Conservation (phyloP, 2,888 invertebrate genomes). For the Dasypolia templi region DNA sequence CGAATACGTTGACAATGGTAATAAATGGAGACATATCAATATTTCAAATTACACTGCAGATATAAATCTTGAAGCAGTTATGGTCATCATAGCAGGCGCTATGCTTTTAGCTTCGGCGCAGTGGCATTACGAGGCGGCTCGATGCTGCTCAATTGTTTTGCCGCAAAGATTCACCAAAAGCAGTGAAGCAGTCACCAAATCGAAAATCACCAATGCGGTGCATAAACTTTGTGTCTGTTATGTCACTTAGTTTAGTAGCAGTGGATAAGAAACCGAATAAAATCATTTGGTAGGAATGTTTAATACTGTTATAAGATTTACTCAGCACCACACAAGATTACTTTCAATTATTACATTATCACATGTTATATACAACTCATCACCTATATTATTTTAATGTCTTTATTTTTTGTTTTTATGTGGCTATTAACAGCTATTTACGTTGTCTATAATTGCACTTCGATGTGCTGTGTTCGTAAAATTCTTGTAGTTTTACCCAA, state of each 20-base stretch:
- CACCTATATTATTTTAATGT: not conserved
- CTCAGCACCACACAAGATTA: not conserved
- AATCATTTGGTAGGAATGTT: no score
- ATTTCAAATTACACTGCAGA: not conserved
- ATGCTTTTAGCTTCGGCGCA: not conserved
- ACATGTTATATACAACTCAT: not conserved
- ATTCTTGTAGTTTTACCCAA: not conserved
- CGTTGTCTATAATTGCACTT: not conserved
- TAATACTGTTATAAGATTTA: not conserved
- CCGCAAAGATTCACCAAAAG: not conserved
- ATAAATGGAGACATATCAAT: slow-evolving; percentile 15
- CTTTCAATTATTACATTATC: not conserved
- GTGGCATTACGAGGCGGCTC: not conserved
- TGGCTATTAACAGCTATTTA: not conserved
- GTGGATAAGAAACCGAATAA: not conserved
- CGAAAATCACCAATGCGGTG: not conserved
- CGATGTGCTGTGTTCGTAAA: not conserved
- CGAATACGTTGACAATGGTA: slow-evolving; percentile 9
- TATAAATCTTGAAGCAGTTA: not conserved
- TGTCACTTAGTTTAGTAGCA: not conserved
- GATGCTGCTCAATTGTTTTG: not conserved
- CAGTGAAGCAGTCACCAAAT: not conserved
- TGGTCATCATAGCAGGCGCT: not conserved
- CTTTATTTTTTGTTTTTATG: not conserved
- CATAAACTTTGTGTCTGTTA: not conserved